Evolutionary conservation across 35 echinoderm and acorn worm species (phyloP), one percentile per base, ranked within the genome.

Genomic region (Eucidaris tribuloides): DNA sequence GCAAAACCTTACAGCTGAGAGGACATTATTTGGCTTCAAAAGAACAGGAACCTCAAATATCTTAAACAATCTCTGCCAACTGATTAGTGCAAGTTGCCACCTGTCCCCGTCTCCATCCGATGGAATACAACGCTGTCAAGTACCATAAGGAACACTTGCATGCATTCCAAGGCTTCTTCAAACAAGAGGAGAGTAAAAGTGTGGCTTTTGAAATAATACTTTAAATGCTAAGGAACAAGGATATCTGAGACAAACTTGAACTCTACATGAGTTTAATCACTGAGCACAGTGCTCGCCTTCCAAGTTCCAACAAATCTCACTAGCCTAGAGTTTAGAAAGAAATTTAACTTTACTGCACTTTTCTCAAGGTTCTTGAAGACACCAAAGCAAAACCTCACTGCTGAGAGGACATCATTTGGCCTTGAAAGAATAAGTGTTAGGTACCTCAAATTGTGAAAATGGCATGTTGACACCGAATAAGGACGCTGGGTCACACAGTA

Each of bases 51-150:
- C n/a, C n/a, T n/a, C n/a, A n/a, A n/a, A n/a, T n/a, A n/a, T n/a
- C n/a, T n/a, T n/a, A n/a, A n/a, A n/a, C n/a, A n/a, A n/a, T n/a
- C n/a, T n/a, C n/a, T n/a, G n/a, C n/a, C n/a, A n/a, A n/a, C n/a
- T n/a, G n/a, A 82, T 37, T 48, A 89, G 31, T 62, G 50, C 7
- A 89, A 76, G 48, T 49, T 83, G 13, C 79, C 87, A 4, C 87
- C 62, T 15, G 25, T 76, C 32, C 87, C 79, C 14, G 79, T 77
- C 19, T 43, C 29, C 72, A 74, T 80, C 44, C 44, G 65, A 18
- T 89, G 87, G 87, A 89, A 89, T 89, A 83, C 30, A 27, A 71
- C 38, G 87, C 80, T 40, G 79, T 89, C 19, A 42, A 22, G 6
- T 90, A 90, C 54, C 80, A 90, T 46, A 5, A 48, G 13, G 48